Evolutionary conservation across 2,113 vertebrate genomes (phyloP).

Genomic region (Guaruba guarouba): DNA sequence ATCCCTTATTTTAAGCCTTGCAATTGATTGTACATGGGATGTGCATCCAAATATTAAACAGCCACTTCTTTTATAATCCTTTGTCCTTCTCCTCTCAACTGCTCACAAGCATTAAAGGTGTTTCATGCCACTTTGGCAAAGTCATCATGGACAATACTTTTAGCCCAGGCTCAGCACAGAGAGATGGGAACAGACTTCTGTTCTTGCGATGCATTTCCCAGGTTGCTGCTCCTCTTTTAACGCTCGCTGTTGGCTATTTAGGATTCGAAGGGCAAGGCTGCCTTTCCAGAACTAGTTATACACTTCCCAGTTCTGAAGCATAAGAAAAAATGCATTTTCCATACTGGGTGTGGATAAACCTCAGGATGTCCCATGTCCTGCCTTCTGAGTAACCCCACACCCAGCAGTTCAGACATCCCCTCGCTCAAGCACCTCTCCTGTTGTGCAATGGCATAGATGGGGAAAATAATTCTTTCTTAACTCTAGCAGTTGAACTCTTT

Average conservation of each 20-base stretch:
- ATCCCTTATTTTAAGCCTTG: background rate
- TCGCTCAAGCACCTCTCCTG: conserved; percentile 7
- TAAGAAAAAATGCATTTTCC: background rate
- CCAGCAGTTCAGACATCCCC: background rate
- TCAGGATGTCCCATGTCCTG: too few relatives aligned
- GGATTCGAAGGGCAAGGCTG: background rate
- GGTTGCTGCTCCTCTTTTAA: background rate
- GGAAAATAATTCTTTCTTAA: conserved; percentile 37
- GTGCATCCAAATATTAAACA: background rate
- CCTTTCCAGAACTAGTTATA: background rate
- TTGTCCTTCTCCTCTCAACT: background rate
- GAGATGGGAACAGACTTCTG: background rate
- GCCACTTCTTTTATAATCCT: background rate
- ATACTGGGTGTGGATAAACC: background rate
- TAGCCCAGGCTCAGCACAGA: background rate
- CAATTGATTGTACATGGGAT: background rate
- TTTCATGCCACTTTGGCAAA: background rate
- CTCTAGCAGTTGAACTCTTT: conserved; percentile 30
- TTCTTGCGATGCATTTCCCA: background rate
- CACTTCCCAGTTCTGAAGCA: background rate
- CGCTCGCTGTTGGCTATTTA: background rate
- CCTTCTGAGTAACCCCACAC: background rate
- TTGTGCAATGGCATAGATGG: conserved; percentile 33
- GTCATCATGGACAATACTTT: background rate
- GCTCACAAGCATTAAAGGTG: background rate